These are phyloP conservation scores for Diachasmimorpha longicaudata DNA, from an alignment of 1,140 invertebrate species.

Conservation along the genomic window DNA sequence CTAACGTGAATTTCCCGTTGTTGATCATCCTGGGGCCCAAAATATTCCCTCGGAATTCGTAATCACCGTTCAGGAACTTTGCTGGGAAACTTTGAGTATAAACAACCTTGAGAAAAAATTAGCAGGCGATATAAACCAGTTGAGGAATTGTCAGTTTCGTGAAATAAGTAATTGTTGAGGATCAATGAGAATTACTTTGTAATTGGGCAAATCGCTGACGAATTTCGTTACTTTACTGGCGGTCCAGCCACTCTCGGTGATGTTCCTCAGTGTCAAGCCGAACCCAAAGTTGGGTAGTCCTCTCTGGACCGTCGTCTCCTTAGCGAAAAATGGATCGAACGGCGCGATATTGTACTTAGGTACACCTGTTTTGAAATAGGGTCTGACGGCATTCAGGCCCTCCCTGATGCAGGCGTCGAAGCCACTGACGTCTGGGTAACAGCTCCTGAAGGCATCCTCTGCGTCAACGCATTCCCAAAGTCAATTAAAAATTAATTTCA, in stretches of 20 bases:
- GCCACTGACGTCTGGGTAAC: slow-evolving; percentile 64
- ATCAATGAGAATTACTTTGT: slow-evolving; percentile 45
- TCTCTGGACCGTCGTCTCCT: slow-evolving; percentile 69
- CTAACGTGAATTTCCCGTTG: slow-evolving; percentile 75
- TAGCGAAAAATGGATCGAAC: slow-evolving; percentile 79
- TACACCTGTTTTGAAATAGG: slow-evolving; percentile 78
- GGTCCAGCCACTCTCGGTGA: slow-evolving; percentile 79
- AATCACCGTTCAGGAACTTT: slow-evolving; percentile 74
- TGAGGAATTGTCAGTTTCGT: not conserved
- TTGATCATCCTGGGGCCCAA: slow-evolving; percentile 68
- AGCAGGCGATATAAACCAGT: not conserved
- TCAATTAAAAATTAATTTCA: not conserved
- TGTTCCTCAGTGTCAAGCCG: slow-evolving; percentile 72
- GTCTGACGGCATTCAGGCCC: slow-evolving; percentile 73
- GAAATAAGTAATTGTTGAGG: not conserved
- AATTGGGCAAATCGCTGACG: slow-evolving; percentile 55
- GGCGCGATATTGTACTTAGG: slow-evolving; percentile 72
- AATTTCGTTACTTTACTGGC: slow-evolving; percentile 78
- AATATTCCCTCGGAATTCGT: slow-evolving; percentile 69
- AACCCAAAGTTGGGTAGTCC: slow-evolving; percentile 70
- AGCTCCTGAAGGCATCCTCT: slow-evolving; percentile 65
- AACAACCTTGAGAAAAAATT: slow-evolving; percentile 64
- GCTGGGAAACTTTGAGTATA: slow-evolving; percentile 84
- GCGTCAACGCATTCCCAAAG: not conserved
- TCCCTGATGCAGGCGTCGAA: slow-evolving; percentile 78